phyloP scores from a whole-genome alignment of 2,797 vertebrate species.

The Lophura swinhoii region DNA sequence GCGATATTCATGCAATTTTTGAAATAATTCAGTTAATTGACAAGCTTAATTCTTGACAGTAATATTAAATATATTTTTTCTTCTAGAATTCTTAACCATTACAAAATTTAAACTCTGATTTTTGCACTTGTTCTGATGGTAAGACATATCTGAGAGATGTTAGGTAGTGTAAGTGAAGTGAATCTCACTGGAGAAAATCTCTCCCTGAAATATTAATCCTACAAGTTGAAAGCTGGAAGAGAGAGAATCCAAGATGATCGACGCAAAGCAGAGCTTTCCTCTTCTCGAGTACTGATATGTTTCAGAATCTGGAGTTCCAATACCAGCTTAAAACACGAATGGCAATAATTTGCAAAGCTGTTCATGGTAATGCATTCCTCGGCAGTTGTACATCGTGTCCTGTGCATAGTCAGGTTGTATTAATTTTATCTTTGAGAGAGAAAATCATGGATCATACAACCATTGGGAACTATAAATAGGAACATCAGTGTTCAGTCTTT shows the following conservation, averaged over 20 bases:
- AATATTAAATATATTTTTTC: background rate
- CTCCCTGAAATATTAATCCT: conserved; percentile 11
- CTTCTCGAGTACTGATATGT: background rate
- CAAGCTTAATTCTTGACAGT: background rate
- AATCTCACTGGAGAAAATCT: background rate
- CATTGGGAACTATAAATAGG: background rate
- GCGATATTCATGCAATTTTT: background rate
- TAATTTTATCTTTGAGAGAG: background rate
- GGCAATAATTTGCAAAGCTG: background rate
- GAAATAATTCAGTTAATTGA: background rate
- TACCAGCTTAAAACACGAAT: background rate
- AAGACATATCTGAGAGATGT: background rate
- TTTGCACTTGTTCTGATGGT: background rate
- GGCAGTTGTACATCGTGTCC: background rate
- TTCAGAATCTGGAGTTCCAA: background rate
- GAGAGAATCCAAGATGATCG: conserved; percentile 14
- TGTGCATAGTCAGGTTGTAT: background rate
- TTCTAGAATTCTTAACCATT: background rate
- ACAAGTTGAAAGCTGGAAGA: background rate
- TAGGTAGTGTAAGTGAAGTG: background rate
- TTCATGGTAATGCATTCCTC: background rate
- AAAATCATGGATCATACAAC: background rate
- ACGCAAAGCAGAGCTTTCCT: background rate
- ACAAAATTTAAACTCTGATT: conserved; percentile 6
- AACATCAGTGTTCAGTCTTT: background rate